A percentile compares a stretch with the other conserved stretches of the same genome.
Conservation (phyloP, 2,113 vertebrate genomes). For the Pelvicachromis taeniatus region DNA sequence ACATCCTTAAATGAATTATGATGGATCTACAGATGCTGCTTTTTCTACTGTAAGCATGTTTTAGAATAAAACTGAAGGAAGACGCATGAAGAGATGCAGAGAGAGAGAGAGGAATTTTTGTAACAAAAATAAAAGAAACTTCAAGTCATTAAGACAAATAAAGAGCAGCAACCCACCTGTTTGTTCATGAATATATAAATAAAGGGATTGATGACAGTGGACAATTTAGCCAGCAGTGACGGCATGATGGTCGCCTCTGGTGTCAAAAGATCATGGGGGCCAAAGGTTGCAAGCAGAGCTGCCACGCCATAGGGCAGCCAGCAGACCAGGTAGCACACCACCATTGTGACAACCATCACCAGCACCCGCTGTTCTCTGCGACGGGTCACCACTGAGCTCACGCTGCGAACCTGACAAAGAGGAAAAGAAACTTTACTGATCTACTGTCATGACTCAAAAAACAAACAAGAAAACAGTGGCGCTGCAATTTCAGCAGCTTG, state of each 20-base stretch:
- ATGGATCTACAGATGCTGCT: not conserved
- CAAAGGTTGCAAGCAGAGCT: constrained; percentile 71
- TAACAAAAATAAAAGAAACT: not conserved
- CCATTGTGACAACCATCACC: constrained; percentile 75
- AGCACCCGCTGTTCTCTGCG: constrained; percentile 67
- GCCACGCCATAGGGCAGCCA: constrained; percentile 76
- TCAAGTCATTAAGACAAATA: not conserved
- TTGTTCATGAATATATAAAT: constrained; percentile 80
- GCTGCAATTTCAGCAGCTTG: not conserved
- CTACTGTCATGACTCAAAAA: not conserved
- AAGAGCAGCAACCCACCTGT: constrained; percentile 55
- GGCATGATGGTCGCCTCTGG: constrained; percentile 71
- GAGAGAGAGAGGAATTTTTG: not conserved
- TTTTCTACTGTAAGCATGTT: not conserved
- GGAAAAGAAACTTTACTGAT: not conserved
- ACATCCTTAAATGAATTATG: not conserved
- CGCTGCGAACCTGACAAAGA: constrained; percentile 32
- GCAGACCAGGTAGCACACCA: constrained; percentile 77
- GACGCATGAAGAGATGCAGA: not conserved
- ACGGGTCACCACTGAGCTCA: constrained; percentile 43
- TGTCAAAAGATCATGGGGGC: constrained; percentile 63
- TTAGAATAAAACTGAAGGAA: not conserved
- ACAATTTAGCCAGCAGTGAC: constrained; percentile 77
- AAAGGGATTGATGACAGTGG: constrained; percentile 75
- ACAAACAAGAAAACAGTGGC: not conserved